These are phyloP conservation scores for Hylia prasina DNA, from an alignment of 2,113 vertebrate genomes.

Conservation along the genomic window DNA sequence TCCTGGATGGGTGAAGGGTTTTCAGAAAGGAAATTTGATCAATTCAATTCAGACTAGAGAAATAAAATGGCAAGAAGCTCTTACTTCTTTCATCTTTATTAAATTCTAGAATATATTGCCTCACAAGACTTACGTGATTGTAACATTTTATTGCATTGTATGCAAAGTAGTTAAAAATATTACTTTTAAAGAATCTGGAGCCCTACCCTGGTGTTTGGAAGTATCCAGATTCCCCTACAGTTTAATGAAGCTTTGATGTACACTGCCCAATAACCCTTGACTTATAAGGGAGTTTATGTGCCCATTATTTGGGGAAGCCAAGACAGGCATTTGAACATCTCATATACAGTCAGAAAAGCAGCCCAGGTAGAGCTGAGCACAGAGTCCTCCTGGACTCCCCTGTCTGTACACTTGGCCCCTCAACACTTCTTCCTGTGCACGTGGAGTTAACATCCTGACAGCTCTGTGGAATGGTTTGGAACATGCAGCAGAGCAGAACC, in stretches of 20 bases:
- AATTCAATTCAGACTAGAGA: neutral
- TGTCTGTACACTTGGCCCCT: neutral
- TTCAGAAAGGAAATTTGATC: neutral
- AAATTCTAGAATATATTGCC: neutral
- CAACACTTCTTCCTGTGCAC: neutral
- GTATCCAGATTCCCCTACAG: neutral
- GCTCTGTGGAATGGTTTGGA: neutral
- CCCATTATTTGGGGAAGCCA: neutral
- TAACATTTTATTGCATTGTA: neutral
- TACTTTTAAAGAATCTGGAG: neutral
- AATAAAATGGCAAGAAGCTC: neutral
- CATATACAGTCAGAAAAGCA: neutral
- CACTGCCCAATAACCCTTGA: neutral
- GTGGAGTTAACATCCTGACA: neutral
- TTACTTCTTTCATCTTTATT: constrained; percentile 6
- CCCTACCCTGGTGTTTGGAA: neutral
- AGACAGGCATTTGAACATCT: neutral
- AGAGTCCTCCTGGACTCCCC: neutral
- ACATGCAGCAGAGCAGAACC: neutral
- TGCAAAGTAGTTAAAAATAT: neutral
- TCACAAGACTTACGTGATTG: neutral
- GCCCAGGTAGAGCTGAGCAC: neutral
- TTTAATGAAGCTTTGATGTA: neutral
- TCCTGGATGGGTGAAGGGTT: neutral
- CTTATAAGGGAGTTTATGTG: neutral